Evolutionary conservation across 2,888 invertebrate genomes (phyloP), one percentile per base, ranked within the genome.

Genomic region (Phaonia tiefii): DNA sequence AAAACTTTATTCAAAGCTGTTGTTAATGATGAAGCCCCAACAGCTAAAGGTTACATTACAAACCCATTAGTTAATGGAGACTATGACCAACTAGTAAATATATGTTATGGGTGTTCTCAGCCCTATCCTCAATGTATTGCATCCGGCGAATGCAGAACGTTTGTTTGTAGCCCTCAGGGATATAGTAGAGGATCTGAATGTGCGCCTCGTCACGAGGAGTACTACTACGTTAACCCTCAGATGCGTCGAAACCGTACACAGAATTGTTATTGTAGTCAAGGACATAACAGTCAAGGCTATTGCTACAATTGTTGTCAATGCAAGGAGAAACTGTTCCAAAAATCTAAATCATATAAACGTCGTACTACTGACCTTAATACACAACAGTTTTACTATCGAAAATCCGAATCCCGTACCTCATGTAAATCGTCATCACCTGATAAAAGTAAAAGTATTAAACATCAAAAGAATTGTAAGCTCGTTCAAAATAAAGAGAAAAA

Each of bases 341-440:
- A 3, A 11, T 31, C 20, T 22, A 1, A 3, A 31, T 10, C 22
- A 3, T 20, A 58, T 54, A 67, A 74, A 11, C 80, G 83, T 0
- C 77, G 65, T 15, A n/a, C 4, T 8, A 82, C 75, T 3, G 85
- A 85, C 69, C 73, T 84, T 0, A 56, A 81, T 49, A 83, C 83
- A 0, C 37, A 83, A n/a, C 49, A 80, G 22, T 81, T 83, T 15
- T 15, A 4, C 15, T 7, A 15, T 49, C 7, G 15, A 1, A 49
- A 1, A 15, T 49, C 49, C n/a, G n/a, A n/a, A 15, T 17, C 49
- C n/a, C n/a, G n/a, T n/a, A n/a, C n/a, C n/a, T n/a, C n/a, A n/a
- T n/a, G n/a, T 15, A 11, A 15, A 15, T 15, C 49, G n/a, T 17
- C 17, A 5, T 49, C 49, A 49, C 49, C 49, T 5, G n/a, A 4